A percentile compares a stretch with the other conserved stretches of the same genome.
phyloP scores from a whole-genome alignment of 1,140 invertebrate species.

The Lepeophtheirus salmonis region DNA sequence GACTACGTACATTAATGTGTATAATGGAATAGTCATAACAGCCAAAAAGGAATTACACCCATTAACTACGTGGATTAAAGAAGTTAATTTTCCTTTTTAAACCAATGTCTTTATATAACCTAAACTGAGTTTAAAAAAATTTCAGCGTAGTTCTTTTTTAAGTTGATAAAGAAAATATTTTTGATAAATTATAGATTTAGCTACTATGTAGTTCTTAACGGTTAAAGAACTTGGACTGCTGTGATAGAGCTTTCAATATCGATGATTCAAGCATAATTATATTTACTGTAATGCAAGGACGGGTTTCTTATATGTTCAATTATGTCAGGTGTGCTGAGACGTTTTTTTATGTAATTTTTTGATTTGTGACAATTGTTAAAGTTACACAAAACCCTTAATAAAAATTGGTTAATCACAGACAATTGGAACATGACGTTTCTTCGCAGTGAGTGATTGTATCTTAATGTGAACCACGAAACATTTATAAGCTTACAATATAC shows the following conservation, averaged over 20 bases:
- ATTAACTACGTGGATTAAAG: too few relatives aligned
- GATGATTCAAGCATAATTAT: conserved; percentile 68
- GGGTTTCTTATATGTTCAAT: conserved; percentile 50
- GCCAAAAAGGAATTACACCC: too few relatives aligned
- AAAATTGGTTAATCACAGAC: conserved; percentile 73
- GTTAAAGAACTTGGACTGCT: conserved; percentile 69
- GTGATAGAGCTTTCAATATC: conserved; percentile 88
- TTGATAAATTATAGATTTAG: conserved; percentile 85
- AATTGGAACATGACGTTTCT: conserved; percentile 71
- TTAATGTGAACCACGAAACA: conserved; percentile 61
- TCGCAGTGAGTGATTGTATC: conserved; percentile 71
- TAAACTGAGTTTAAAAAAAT: conserved; percentile 36
- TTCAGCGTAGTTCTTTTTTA: conserved; percentile 69
- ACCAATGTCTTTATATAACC: conserved; percentile 37
- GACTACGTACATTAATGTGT: too few relatives aligned
- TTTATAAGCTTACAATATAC: conserved; percentile 62
- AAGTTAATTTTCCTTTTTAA: conserved; percentile 81
- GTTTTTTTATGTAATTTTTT: conserved; percentile 48
- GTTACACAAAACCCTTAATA: conserved; percentile 71
- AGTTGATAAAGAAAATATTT: conserved; percentile 77
- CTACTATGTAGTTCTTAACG: conserved; percentile 34
- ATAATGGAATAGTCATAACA: too few relatives aligned
- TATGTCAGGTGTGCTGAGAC: conserved; percentile 18
- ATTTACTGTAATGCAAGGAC: conserved; percentile 87
- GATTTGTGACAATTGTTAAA: conserved; percentile 62